A percentile compares a stretch with the other conserved stretches of the same genome.
These are phyloP conservation scores for Oenanthe melanoleuca DNA, from an alignment of 2,113 vertebrate species.

Conservation along the genomic window DNA sequence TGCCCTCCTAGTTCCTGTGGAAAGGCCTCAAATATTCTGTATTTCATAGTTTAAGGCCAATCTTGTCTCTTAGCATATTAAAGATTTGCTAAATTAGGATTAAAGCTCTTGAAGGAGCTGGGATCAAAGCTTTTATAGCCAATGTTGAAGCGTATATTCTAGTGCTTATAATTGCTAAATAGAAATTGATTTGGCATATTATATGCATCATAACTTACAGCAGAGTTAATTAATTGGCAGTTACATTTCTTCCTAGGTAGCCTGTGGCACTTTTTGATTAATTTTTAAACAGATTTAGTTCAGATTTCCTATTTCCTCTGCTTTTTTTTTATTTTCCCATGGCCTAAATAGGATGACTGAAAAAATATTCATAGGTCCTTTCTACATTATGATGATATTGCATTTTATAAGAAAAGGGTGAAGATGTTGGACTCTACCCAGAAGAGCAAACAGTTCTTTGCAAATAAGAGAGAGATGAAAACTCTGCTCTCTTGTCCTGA, in stretches of 20 bases:
- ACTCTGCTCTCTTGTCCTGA: neutral
- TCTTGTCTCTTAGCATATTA: constrained; percentile 48
- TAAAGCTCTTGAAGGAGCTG: constrained; percentile 40
- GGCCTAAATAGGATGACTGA: neutral
- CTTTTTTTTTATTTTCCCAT: neutral
- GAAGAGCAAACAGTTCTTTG: neutral
- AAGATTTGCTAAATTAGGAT: constrained; percentile 54
- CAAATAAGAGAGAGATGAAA: neutral
- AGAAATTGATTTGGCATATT: constrained; percentile 50
- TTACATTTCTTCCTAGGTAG: constrained; percentile 51
- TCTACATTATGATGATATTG: neutral
- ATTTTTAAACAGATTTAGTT: constrained; percentile 57
- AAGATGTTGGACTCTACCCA: neutral
- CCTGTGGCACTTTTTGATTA: constrained; percentile 48
- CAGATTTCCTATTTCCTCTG: constrained; percentile 15
- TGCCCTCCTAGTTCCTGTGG: neutral
- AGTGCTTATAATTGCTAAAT: constrained; percentile 55
- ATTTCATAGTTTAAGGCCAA: constrained; percentile 39
- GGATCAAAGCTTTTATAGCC: constrained; percentile 59
- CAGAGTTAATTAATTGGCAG: constrained; percentile 64
- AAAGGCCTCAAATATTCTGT: constrained; percentile 35
- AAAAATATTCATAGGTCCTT: neutral
- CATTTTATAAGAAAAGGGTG: neutral
- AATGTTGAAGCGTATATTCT: constrained; percentile 35
- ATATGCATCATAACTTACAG: constrained; percentile 58